phyloP scores from a whole-genome alignment of 2,888 invertebrate species.

The Archaeoteleia sp. region DNA sequence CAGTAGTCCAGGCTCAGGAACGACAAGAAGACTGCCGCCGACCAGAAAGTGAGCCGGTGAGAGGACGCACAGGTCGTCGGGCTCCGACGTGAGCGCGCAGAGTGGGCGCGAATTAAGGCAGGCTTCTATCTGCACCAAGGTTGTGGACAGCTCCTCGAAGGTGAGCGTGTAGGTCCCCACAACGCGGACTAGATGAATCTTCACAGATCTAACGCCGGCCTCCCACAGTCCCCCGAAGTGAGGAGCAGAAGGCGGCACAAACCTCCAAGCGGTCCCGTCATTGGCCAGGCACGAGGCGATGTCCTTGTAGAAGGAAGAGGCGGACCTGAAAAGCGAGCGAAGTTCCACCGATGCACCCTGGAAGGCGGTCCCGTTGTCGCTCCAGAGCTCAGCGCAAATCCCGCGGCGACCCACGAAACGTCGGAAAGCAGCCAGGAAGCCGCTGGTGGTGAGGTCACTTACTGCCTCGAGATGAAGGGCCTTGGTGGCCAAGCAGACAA shows the following conservation, averaged over 20 bases:
- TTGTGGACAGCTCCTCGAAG: conserved; percentile 63
- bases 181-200: conserved; percentile 61
- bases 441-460: too few relatives aligned
- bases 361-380: too few relatives aligned
- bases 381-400: too few relatives aligned
- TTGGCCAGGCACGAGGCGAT: conserved; percentile 19
- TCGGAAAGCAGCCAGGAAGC: too few relatives aligned
- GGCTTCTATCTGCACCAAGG: conserved; percentile 63
- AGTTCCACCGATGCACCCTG: too few relatives aligned
- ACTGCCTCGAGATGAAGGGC: too few relatives aligned
- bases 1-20: conserved; percentile 28
- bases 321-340: too few relatives aligned
- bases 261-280: conserved; percentile 59
- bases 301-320: neutral
- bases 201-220: conserved; percentile 64
- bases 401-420: too few relatives aligned
- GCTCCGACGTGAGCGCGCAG: conserved; percentile 42
- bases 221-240: conserved; percentile 69
- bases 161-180: conserved; percentile 57
- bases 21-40: conserved; percentile 9
- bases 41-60: conserved; percentile 53
- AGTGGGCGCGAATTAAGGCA: conserved; percentile 65
- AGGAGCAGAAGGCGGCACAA: conserved; percentile 63
- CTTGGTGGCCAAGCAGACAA: too few relatives aligned
- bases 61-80: conserved; percentile 45